These are phyloP conservation scores for Anthrax anthrax DNA, from an alignment of 2,888 invertebrate genomes.

Conservation along the genomic window DNA sequence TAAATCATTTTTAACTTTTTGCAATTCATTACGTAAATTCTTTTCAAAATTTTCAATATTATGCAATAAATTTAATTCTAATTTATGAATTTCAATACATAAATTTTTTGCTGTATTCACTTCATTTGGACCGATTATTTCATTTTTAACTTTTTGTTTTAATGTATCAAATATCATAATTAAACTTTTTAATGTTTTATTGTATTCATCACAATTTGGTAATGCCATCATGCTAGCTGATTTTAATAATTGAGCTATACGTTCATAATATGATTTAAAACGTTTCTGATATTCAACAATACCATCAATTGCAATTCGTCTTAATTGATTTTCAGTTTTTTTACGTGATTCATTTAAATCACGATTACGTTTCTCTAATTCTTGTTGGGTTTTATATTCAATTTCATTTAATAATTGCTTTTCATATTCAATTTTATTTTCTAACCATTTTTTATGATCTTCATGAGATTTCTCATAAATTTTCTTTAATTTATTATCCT, in stretches of 20 bases:
- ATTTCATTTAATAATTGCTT: slow-evolving; percentile 19
- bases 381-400: slow-evolving; percentile 17
- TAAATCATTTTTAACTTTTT: background rate
- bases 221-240: slow-evolving; percentile 32
- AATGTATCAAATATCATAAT: slow-evolving; percentile 24
- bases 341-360: slow-evolving; percentile 18
- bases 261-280: slow-evolving; percentile 41
- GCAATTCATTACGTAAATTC: background rate
- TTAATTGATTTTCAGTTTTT: slow-evolving; percentile 21
- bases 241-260: slow-evolving; percentile 37
- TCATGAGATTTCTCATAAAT: background rate
- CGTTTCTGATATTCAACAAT: slow-evolving; percentile 43
- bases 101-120: slow-evolving; percentile 41
- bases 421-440: slow-evolving; percentile 16
- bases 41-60: slow-evolving; percentile 24
- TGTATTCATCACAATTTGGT: slow-evolving; percentile 24
- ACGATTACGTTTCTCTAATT: slow-evolving; percentile 17
- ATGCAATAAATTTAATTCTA: slow-evolving; percentile 34
- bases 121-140: slow-evolving; percentile 37
- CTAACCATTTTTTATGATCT: slow-evolving; percentile 9
- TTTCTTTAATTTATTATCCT: slow-evolving; percentile 8
- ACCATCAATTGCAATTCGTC: slow-evolving; percentile 34
- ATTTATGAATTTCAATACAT: slow-evolving; percentile 35
- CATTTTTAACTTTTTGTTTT: slow-evolving; percentile 25
- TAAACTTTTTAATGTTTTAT: slow-evolving; percentile 30